Evolutionary conservation across 2,888 invertebrate species (phyloP), one percentile per base, ranked within the genome.

Genomic region (Drosophila yooni): DNA sequence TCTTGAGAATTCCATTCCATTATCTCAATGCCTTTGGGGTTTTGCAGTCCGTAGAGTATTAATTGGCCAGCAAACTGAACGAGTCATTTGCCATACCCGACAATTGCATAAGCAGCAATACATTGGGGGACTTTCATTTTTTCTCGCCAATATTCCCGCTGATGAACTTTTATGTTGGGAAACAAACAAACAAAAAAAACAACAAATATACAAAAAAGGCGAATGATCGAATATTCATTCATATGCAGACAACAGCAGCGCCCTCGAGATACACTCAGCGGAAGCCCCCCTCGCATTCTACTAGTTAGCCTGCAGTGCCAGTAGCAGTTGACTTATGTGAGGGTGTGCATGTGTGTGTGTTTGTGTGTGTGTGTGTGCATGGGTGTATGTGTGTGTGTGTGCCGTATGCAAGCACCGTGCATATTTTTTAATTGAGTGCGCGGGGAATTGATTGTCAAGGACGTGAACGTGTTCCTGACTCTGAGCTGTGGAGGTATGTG

Each of bases 361-460:
- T 62, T n/a, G 36, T 64, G 65, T 70, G 29, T 57, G 29, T 57
- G 64, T 36, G 50, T 46, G 62, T 54, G 48, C 57, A 50, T 21
- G n/a, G 38, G 59, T 51, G 75, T 59, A 56, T 60, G 57, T 60
- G 31, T 67, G 53, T 68, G 74, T 74, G 63, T 64, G 61, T 70
- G 78, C 75, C 70, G 82, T 77, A 73, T 77, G 83, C 87, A 87
- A 84, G 82, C 76, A 75, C 56, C 78, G 84, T 89, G 86, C 89
- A 86, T 86, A 86, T 88, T 87, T 87, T 79, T 89, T 87, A 87
- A 87, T 87, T 87, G 86, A 87, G 89, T 87, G 88, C 85, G 88
- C 89, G 78, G 86, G 89, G 86, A 87, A 87, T 87, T 87, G 86
- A 87, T 87, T 87, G 86, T 89, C 86, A 87, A 87, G 86, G 86